Evolutionary conservation across 2,113 vertebrate genomes (phyloP).

Genomic region (Montifringilla adamsi): DNA sequence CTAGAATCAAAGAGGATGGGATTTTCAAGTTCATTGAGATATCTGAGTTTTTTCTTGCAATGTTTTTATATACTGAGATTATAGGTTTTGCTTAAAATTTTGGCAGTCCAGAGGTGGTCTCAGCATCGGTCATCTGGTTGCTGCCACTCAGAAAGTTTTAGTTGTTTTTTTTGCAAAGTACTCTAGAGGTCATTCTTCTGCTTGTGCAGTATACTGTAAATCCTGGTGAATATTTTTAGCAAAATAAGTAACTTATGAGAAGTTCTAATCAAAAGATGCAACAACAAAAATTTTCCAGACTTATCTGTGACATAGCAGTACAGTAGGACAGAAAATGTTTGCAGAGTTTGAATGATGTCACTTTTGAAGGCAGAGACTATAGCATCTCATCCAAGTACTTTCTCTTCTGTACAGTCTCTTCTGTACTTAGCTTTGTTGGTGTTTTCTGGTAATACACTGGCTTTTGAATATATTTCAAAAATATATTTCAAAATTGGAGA

Average conservation of each 20-base stretch:
- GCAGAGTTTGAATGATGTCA: neutral
- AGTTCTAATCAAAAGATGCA: neutral
- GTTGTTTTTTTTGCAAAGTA: neutral
- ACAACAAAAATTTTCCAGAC: neutral
- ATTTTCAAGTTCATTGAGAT: conserved; percentile 5
- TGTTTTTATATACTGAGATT: neutral
- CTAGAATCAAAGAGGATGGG: neutral
- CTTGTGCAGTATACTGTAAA: neutral
- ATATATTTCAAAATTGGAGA: neutral
- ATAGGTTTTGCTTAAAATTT: neutral
- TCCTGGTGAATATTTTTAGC: conserved; percentile 14
- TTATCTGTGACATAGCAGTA: neutral
- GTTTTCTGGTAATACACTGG: neutral
- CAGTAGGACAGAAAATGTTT: neutral
- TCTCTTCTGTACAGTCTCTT: neutral
- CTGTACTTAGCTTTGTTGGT: neutral
- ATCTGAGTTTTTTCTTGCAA: neutral
- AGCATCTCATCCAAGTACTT: neutral
- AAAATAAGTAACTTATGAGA: conserved; percentile 8
- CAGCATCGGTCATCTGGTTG: neutral
- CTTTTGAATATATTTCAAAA: neutral
- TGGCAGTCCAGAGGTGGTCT: neutral
- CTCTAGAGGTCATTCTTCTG: conserved; percentile 32
- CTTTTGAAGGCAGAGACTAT: neutral
- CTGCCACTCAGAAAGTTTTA: neutral